Base-by-base conservation (phyloP, 2,888 invertebrate genomes). In the Ennomos quercinarius region DNA sequence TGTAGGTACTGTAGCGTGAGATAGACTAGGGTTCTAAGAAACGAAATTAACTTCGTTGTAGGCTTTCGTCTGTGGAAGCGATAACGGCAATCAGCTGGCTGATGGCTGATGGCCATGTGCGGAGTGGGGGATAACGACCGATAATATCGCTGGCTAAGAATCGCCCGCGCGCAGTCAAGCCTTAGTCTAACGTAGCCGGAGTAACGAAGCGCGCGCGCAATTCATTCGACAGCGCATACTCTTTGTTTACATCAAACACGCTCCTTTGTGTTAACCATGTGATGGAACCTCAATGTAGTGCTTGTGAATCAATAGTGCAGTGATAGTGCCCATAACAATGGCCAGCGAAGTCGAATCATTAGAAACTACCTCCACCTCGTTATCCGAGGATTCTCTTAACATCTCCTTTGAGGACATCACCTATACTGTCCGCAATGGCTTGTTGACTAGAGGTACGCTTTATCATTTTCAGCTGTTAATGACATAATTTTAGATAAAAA, bases 361-460 rank as follows among this genome's bases (percentile, higher is more conserved):
- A 60, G 89, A 88, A 71, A 89, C 89, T 10, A 83, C 79, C 42
- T 90, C 91, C 45, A 81, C 89, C n/a, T 83, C 89, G 8, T 68
- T 83, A 9, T 77, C 82, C 2, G 91, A 91, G 68, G 89, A 91
- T 68, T 81, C 93, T 34, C 89, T 96, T 47, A 94, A 95, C 76
- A 92, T 96, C 68, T 93, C 94, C 64, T 96, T 96, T 78, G 91
- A 93, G 75, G 93, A 95, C 74, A 83, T 96, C 60, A 93, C 93
- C 46, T 96, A 95, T 80, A 91, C 91, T 17, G 95, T 96, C 9
- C 93, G 94, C 62, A 93, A 93, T 69, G 94, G 94, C 61, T 73
- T 95, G 63, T 86, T 94, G 44, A 83, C 81, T 67, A 87, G 89
- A 90, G 93, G 95, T 95, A 86, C 87, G 86, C 27, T 38, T 37